These are phyloP conservation scores for Galemys pyrenaicus DNA, from an alignment of 2,113 vertebrate genomes.

Conservation along the genomic window DNA sequence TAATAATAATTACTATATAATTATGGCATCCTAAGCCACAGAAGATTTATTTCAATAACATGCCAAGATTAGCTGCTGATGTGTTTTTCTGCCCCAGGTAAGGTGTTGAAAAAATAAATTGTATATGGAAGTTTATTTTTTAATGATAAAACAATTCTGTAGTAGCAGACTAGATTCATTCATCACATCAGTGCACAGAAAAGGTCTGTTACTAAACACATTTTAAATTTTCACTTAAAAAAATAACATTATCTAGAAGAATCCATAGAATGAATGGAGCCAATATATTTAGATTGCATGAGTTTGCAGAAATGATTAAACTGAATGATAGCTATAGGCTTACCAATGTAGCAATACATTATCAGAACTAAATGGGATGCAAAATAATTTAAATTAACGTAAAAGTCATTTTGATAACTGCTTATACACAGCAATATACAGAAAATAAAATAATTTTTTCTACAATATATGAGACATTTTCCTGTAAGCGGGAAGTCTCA, in stretches of 20 bases:
- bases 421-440: background rate
- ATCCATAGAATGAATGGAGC: background rate
- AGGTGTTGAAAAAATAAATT: background rate
- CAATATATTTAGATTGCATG: background rate
- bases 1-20: background rate
- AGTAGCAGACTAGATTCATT: background rate
- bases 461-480: background rate
- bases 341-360: background rate
- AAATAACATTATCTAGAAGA: background rate
- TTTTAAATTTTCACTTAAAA: background rate
- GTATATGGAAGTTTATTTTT: background rate
- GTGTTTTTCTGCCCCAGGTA: background rate
- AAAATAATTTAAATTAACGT: background rate
- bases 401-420: background rate
- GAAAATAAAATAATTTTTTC: background rate
- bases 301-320: background rate
- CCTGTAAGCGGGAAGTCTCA: background rate
- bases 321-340: background rate
- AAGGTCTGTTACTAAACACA: background rate
- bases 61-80: background rate
- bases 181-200: background rate
- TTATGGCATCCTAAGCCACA: background rate
- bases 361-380: background rate
- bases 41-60: background rate
- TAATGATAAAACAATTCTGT: background rate